These are phyloP conservation scores for Sebastes aleutianus DNA, from an alignment of 2,797 vertebrate species.

Conservation along the genomic window DNA sequence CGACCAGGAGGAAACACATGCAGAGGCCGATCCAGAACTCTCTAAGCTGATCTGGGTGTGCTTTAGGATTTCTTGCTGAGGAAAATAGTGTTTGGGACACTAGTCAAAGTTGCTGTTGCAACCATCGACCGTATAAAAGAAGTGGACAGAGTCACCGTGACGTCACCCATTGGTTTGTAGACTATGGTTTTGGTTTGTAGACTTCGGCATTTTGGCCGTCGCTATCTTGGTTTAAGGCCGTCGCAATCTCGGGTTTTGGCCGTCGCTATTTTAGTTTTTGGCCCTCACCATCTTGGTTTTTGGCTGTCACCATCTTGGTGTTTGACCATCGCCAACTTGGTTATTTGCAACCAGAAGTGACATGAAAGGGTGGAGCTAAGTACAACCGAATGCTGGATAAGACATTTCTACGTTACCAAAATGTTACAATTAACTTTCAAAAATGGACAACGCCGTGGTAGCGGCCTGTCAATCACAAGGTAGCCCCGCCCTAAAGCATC, in stretches of 20 bases:
- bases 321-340: not conserved
- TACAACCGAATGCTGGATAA: not conserved
- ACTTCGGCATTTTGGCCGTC: not conserved
- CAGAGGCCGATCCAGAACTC: not conserved
- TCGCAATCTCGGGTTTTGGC: too few relatives aligned
- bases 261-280: too few relatives aligned
- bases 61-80: not conserved
- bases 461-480: fast-evolving
- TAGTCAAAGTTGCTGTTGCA: not conserved
- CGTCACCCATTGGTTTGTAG: not conserved
- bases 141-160: not conserved
- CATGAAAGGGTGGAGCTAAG: not conserved
- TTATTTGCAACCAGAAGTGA: not conserved
- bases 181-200: not conserved
- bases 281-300: not conserved
- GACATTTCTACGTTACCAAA: not conserved
- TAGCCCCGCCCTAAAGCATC: too few relatives aligned
- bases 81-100: not conserved
- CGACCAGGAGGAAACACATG: not conserved
- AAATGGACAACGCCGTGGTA: too few relatives aligned
- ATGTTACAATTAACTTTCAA: not conserved
- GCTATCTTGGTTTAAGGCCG: too few relatives aligned
- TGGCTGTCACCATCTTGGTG: not conserved
- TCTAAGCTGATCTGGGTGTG: not conserved
- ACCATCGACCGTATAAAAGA: not conserved